Evolutionary conservation across 2,797 vertebrate genomes (phyloP).

Genomic region (Semotilus atromaculatus): DNA sequence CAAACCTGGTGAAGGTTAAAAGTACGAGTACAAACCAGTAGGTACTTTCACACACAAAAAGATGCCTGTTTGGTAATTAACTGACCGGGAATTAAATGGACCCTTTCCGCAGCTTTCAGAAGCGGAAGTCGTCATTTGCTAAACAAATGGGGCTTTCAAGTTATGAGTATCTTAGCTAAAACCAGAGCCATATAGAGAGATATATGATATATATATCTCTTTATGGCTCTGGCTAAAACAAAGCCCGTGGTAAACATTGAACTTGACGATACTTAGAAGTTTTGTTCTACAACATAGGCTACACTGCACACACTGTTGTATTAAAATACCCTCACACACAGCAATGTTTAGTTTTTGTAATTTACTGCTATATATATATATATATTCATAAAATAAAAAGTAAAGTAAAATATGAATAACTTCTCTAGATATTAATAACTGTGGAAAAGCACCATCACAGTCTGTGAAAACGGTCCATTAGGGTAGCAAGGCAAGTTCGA

Average conservation of each 20-base stretch:
- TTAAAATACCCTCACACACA: neutral
- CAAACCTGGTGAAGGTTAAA: neutral
- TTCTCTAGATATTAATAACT: neutral
- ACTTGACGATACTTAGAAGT: no score
- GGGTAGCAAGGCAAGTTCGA: neutral
- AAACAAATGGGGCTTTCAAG: no score
- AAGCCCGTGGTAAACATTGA: no score
- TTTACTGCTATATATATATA: neutral
- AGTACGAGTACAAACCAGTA: neutral
- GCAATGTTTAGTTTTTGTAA: neutral
- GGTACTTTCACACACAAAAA: neutral
- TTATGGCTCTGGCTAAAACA: no score
- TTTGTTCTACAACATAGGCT: neutral
- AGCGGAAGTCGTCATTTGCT: neutral
- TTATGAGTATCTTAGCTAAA: no score
- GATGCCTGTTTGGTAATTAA: neutral
- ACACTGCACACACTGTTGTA: no score
- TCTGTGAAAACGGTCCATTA: neutral
- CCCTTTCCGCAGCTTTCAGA: neutral
- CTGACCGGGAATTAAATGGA: neutral
- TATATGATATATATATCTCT: no score
- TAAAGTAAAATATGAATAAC: neutral
- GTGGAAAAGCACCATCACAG: neutral
- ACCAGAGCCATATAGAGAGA: no score
- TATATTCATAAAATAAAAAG: no score